These are phyloP conservation scores for Phycodurus eques DNA, from an alignment of 2,113 vertebrate genomes.

Conservation along the genomic window DNA sequence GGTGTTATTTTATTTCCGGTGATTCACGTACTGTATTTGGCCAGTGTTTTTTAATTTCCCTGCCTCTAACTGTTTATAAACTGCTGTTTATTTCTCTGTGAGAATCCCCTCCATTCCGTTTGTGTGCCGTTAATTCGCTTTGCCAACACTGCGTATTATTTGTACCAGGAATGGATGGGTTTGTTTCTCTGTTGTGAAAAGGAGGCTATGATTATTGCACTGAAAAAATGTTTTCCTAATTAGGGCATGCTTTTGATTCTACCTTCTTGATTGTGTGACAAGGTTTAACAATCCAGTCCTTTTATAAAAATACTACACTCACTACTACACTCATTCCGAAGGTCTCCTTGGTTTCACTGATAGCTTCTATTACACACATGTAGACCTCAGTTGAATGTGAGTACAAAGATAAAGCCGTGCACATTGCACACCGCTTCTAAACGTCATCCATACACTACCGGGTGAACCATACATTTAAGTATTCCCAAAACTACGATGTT, in stretches of 20 bases:
- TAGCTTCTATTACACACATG: slow-evolving; percentile 16
- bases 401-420: slow-evolving; percentile 18
- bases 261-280: slow-evolving; percentile 24
- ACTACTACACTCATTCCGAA: slow-evolving; percentile 11
- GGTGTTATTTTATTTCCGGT: slow-evolving; percentile 21
- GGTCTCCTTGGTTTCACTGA: slow-evolving; percentile 17
- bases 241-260: slow-evolving; percentile 30
- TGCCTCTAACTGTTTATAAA: slow-evolving; percentile 25
- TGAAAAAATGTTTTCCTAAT: slow-evolving; percentile 11
- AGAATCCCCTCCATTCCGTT: slow-evolving; percentile 3
- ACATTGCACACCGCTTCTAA: slow-evolving; percentile 18
- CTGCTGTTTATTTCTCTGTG: slow-evolving; percentile 29
- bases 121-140: neutral
- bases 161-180: slow-evolving; percentile 24
- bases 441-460: slow-evolving; percentile 19
- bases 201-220: slow-evolving; percentile 19
- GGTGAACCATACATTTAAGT: slow-evolving; percentile 18
- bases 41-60: slow-evolving; percentile 19
- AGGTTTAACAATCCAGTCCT: slow-evolving; percentile 43
- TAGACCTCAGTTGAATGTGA: slow-evolving; percentile 44
- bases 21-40: slow-evolving; percentile 15
- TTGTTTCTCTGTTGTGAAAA: slow-evolving; percentile 13
- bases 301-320: neutral
- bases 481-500: slow-evolving; percentile 26
- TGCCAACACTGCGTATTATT: slow-evolving; percentile 3